phyloP scores from a whole-genome alignment of 1,140 invertebrate genomes.

The Dryas iulia region DNA sequence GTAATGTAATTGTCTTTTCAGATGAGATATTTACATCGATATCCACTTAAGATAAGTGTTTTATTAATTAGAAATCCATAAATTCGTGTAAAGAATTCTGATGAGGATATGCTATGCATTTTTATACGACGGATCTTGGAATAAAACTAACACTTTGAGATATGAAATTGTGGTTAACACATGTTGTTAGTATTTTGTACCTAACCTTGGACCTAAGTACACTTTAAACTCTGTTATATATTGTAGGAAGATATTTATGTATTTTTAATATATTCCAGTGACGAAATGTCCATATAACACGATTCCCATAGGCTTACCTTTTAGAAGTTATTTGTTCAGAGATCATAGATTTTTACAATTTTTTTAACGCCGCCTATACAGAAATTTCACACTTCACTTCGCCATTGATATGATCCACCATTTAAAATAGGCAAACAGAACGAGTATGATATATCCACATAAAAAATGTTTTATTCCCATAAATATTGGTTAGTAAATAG shows the following conservation, averaged over 20 bases:
- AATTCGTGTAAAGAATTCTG: slow-evolving; percentile 40
- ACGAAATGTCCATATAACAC: no score
- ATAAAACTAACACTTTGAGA: not conserved
- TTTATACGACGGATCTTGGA: not conserved
- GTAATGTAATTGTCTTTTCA: slow-evolving; percentile 45
- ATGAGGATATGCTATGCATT: slow-evolving; percentile 31
- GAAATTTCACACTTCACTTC: no score
- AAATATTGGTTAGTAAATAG: slow-evolving; percentile 62
- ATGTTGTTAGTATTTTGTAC: not conserved
- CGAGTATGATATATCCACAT: not conserved
- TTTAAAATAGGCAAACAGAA: not conserved
- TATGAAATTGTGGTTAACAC: not conserved
- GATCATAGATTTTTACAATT: no score
- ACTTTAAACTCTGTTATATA: no score
- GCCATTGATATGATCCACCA: no score
- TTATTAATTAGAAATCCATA: slow-evolving; percentile 51
- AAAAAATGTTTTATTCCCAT: slow-evolving; percentile 17
- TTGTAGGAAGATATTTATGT: no score
- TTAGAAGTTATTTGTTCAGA: no score
- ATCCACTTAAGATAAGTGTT: slow-evolving; percentile 46
- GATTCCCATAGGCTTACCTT: no score
- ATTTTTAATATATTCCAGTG: no score
- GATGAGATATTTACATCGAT: slow-evolving; percentile 43
- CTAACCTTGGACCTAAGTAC: not conserved
- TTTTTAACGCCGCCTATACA: no score